Percentiles rank a stretch among this genome's conserved stretches.
These are phyloP conservation scores for Coenonympha glycerion DNA, from an alignment of 2,888 invertebrate species.

Conservation along the genomic window DNA sequence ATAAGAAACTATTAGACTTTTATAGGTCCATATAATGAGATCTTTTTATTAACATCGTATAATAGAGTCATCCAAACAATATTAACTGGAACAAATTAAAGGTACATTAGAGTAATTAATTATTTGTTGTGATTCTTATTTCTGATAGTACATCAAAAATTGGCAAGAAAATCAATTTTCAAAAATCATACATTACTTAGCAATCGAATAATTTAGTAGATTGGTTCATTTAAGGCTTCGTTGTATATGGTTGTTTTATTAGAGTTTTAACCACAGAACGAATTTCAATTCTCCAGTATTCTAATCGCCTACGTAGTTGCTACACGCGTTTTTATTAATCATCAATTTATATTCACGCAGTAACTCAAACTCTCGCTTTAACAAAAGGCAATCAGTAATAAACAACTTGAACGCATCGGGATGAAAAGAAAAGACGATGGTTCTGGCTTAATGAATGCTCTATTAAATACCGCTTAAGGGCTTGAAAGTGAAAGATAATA, in stretches of 20 bases:
- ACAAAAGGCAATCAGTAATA: slow-evolving; percentile 17
- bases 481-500: not conserved
- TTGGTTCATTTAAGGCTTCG: too few relatives aligned
- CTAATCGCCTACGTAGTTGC: not conserved
- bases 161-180: too few relatives aligned
- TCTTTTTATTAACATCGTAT: not conserved
- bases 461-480: slow-evolving; percentile 7
- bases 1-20: not conserved
- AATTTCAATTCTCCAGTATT: not conserved
- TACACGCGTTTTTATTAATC: slow-evolving; percentile 1
- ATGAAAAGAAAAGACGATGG: slow-evolving; percentile 13
- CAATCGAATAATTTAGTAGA: too few relatives aligned
- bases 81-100: too few relatives aligned
- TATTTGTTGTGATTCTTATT: too few relatives aligned
- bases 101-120: too few relatives aligned
- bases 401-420: slow-evolving; percentile 21
- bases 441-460: slow-evolving; percentile 10
- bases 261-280: not conserved
- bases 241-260: too few relatives aligned
- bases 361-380: slow-evolving; percentile 9
- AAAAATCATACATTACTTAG: too few relatives aligned
- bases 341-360: slow-evolving; percentile 6
- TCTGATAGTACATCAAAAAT: too few relatives aligned
- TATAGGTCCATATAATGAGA: too few relatives aligned
- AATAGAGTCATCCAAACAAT: not conserved